A percentile compares a stretch with the other conserved stretches of the same genome.
Conservation (phyloP, 2,888 invertebrate species). For the Drosophila putrida region DNA sequence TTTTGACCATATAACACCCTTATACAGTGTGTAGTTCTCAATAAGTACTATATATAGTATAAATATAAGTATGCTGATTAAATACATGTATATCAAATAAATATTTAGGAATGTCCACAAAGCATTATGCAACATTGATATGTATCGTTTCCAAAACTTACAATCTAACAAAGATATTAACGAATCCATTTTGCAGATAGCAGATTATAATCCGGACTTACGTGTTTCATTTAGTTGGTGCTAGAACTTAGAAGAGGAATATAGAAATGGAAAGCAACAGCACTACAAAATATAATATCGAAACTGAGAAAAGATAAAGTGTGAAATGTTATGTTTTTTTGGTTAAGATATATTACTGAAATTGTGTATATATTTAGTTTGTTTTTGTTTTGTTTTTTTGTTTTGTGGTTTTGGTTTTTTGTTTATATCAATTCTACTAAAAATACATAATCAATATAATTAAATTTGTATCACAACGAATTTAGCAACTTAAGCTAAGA, state of each 20-base stretch:
- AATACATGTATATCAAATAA: constrained; percentile 54
- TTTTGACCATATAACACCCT: constrained; percentile 63
- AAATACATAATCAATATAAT: constrained; percentile 76
- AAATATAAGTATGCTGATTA: constrained; percentile 16
- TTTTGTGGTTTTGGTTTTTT: constrained; percentile 15
- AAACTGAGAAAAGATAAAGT: constrained; percentile 5
- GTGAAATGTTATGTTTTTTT: constrained; percentile 35
- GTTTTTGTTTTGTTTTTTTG: constrained; percentile 15
- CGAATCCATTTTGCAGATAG: no score
- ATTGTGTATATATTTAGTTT: constrained; percentile 70
- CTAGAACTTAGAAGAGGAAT: neutral
- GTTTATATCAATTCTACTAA: constrained; percentile 72
- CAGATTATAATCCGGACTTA: constrained; percentile 54
- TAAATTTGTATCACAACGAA: constrained; percentile 80
- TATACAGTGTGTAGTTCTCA: constrained; percentile 17
- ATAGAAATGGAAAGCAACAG: constrained; percentile 18
- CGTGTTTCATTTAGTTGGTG: constrained; percentile 31
- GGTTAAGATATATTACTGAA: constrained; percentile 50
- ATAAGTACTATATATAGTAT: constrained; percentile 35
- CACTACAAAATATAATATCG: constrained; percentile 30
- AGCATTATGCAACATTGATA: constrained; percentile 66
- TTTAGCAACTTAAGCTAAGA: constrained; percentile 79
- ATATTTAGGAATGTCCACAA: constrained; percentile 65
- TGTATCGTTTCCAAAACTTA: constrained; percentile 76
- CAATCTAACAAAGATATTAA: constrained; percentile 40